Evolutionary conservation across 2,113 vertebrate species (phyloP).

Genomic region (Hyperopisus bebe): DNA sequence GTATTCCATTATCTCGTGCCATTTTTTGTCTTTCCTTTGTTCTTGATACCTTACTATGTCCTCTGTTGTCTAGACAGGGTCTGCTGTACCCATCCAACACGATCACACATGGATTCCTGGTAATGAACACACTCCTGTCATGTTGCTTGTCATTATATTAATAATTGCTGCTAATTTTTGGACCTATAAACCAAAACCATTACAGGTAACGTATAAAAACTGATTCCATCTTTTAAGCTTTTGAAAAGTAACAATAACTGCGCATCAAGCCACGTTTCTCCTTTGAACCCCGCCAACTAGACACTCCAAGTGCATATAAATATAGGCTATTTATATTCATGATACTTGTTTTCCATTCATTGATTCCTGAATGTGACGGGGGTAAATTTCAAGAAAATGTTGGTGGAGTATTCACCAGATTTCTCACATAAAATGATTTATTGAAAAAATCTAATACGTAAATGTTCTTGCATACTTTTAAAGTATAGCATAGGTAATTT

Average conservation of each 20-base stretch:
- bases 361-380: not conserved
- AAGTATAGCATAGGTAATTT: not conserved
- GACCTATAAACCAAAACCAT: conserved; percentile 22
- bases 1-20: not conserved
- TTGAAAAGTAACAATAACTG: not conserved
- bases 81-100: conserved; percentile 28
- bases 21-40: conserved; percentile 25
- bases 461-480: not conserved
- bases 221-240: not conserved
- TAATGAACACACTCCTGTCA: conserved; percentile 32
- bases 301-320: not conserved
- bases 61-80: conserved; percentile 25
- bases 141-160: conserved; percentile 27
- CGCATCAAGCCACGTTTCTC: not conserved
- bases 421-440: not conserved
- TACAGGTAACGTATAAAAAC: not conserved
- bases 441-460: not conserved
- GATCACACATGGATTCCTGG: conserved; percentile 38
- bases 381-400: not conserved
- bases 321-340: not conserved
- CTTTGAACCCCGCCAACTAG: not conserved
- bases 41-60: conserved; percentile 32
- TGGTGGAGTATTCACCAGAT: not conserved
- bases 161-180: conserved; percentile 40
- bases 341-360: not conserved